Conservation (phyloP, 1,140 invertebrate species). For the Batillaria attramentaria region DNA sequence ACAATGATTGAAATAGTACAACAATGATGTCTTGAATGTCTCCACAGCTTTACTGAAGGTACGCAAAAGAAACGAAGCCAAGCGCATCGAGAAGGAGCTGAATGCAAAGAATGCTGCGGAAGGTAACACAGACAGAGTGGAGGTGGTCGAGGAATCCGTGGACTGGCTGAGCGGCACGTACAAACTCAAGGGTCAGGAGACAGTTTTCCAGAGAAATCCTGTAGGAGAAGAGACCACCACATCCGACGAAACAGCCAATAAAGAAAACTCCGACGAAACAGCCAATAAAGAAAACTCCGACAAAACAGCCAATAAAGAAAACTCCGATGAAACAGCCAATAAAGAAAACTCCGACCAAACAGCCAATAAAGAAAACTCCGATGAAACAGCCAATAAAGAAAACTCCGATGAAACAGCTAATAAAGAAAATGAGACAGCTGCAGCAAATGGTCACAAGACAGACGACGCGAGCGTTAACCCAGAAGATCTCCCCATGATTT, state of each 20-base stretch:
- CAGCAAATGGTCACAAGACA: not conserved
- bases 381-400: too few relatives aligned
- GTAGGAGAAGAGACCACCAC: too few relatives aligned
- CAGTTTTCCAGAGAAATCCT: too few relatives aligned
- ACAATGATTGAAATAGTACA: not conserved
- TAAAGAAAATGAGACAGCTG: not conserved
- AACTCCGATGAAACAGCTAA: too few relatives aligned
- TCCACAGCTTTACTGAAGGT: constrained; percentile 59
- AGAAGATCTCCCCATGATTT: constrained; percentile 23
- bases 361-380: too few relatives aligned
- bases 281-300: too few relatives aligned
- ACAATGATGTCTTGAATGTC: not conserved
- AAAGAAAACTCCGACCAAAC: too few relatives aligned
- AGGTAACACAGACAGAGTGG: constrained; percentile 46
- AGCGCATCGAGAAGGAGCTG: constrained; percentile 60
- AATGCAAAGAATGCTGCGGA: constrained; percentile 49
- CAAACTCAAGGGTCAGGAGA: constrained; percentile 53
- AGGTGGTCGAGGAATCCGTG: constrained; percentile 62
- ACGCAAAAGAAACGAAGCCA: constrained; percentile 53
- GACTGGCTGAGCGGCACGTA: constrained; percentile 67
- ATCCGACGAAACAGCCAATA: too few relatives aligned
- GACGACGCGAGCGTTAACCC: not conserved
- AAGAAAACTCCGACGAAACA: too few relatives aligned
- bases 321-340: too few relatives aligned
- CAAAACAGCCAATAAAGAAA: too few relatives aligned